A percentile compares a stretch with the other conserved stretches of the same genome.
Conservation (phyloP, 2,888 invertebrate species). For the Hemicrepidius hirtus region DNA sequence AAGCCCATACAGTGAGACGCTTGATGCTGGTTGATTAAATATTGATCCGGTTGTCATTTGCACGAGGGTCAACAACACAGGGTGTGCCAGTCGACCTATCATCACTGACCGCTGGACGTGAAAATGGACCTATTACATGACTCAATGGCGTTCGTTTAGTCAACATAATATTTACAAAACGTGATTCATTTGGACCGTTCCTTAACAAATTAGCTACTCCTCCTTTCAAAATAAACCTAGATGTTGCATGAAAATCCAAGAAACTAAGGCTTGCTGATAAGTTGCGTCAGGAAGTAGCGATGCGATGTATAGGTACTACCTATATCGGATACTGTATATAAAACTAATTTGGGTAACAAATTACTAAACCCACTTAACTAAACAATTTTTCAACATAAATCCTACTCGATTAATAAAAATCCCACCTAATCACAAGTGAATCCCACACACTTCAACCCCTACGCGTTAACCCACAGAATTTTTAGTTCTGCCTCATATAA, state of each 20-base stretch:
- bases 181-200: constrained; percentile 20
- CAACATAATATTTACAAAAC: constrained; percentile 24
- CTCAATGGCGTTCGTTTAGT: constrained; percentile 32
- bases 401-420: constrained; percentile 3
- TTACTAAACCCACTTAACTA: neutral
- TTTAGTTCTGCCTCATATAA: too few relatives aligned
- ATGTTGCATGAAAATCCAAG: neutral
- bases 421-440: neutral
- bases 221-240: neutral
- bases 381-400: constrained; percentile 4
- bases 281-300: neutral
- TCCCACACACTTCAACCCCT: neutral
- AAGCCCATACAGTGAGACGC: constrained; percentile 63
- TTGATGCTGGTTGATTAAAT: constrained; percentile 66
- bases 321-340: too few relatives aligned
- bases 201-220: constrained; percentile 24
- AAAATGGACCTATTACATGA: constrained; percentile 46
- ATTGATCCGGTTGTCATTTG: constrained; percentile 67
- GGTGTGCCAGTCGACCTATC: constrained; percentile 53
- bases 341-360: too few relatives aligned
- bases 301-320: neutral
- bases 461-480: neutral
- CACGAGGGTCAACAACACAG: constrained; percentile 63
- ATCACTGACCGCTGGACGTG: constrained; percentile 52
- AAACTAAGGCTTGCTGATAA: too few relatives aligned